A percentile compares a stretch with the other conserved stretches of the same genome.
Conservation (phyloP, 2,888 invertebrate species). For the Protula sp. region DNA sequence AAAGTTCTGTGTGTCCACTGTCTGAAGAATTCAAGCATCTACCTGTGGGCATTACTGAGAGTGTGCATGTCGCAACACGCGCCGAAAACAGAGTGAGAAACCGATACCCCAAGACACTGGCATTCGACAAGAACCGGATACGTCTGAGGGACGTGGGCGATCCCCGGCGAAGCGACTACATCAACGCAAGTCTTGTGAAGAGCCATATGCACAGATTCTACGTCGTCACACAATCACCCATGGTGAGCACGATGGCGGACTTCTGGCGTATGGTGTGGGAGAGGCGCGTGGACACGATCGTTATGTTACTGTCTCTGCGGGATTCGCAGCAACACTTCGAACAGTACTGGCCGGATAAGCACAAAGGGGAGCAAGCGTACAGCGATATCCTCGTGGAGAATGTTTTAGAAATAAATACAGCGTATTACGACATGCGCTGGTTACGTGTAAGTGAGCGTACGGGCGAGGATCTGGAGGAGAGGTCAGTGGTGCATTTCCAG, state of each 20-base stretch:
- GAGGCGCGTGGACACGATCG: conserved; percentile 10
- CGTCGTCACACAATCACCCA: conserved; percentile 21
- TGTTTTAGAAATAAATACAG: conserved; percentile 1
- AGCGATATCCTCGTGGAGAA: not conserved
- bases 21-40: conserved; percentile 10
- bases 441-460: not conserved
- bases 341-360: conserved; percentile 5
- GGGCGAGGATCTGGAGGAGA: not conserved
- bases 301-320: conserved; percentile 13
- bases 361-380: not conserved
- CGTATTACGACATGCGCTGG: conserved; percentile 8
- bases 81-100: conserved; percentile 14
- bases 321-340: conserved; percentile 1
- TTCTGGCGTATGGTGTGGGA: conserved; percentile 25
- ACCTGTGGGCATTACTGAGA: conserved; percentile 1
- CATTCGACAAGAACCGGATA: conserved; percentile 23
- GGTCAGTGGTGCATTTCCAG: conserved; percentile 16
- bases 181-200: conserved; percentile 23
- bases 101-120: conserved; percentile 12
- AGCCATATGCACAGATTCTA: conserved; percentile 7
- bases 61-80: conserved; percentile 6
- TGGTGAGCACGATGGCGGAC: conserved; percentile 4
- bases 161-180: conserved; percentile 6
- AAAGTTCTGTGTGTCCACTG: conserved; percentile 1
- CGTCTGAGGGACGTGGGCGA: conserved; percentile 3